Conservation (phyloP, 2,888 invertebrate genomes). For the Aplocera efformata region DNA sequence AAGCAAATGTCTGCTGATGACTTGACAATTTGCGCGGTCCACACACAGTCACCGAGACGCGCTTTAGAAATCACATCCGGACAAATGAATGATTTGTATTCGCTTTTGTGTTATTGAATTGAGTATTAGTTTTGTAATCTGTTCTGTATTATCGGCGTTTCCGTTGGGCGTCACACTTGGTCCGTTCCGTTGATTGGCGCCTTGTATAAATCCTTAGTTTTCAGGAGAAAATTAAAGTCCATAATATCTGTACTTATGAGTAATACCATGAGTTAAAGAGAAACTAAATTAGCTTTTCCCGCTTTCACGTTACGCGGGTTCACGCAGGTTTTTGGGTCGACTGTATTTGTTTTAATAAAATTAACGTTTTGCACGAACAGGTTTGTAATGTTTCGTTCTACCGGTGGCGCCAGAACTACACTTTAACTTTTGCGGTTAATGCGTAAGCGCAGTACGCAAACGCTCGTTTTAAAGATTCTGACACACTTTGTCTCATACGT, state of each 20-base stretch:
- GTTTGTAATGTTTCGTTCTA: conserved; percentile 54
- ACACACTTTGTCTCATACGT: conserved; percentile 54
- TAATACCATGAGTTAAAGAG: conserved; percentile 30
- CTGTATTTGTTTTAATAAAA: conserved; percentile 63
- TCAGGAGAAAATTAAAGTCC: conserved; percentile 3
- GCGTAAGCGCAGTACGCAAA: conserved; percentile 55
- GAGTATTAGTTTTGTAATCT: conserved; percentile 14
- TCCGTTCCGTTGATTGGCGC: conserved; percentile 5
- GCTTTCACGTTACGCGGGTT: conserved; percentile 51
- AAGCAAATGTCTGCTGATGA: conserved; percentile 27
- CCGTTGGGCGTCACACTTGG: conserved; percentile 1
- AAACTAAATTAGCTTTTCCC: conserved; percentile 57
- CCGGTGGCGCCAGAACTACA: conserved; percentile 48
- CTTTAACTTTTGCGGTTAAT: conserved; percentile 67
- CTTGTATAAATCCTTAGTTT: conserved; percentile 4
- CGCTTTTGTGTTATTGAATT: conserved; percentile 6
- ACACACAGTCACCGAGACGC: conserved; percentile 10
- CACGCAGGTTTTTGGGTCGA: conserved; percentile 52
- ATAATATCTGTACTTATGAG: conserved; percentile 7
- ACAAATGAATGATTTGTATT: conserved; percentile 13
- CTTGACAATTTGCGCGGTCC: conserved; percentile 26
- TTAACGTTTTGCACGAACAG: conserved; percentile 61
- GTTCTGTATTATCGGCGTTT: conserved; percentile 6
- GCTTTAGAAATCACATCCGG: conserved; percentile 23
- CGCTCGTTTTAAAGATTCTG: conserved; percentile 60